Evolutionary conservation across 2,797 vertebrate genomes (phyloP).

Genomic region (Dicrostonyx torquatus): DNA sequence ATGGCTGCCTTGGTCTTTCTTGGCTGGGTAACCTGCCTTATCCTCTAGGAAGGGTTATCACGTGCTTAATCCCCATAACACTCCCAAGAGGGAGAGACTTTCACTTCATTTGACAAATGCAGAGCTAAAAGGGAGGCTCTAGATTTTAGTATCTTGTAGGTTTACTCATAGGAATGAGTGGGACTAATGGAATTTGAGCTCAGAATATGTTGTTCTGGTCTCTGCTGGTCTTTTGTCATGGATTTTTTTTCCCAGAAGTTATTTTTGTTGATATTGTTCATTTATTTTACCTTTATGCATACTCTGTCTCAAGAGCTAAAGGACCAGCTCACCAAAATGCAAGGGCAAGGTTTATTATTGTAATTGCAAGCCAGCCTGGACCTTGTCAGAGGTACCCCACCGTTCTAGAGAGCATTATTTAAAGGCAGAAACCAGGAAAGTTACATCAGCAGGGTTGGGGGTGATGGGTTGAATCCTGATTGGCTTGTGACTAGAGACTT

Average conservation of each 20-base stretch:
- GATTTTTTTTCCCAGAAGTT: neutral
- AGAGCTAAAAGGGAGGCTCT: neutral
- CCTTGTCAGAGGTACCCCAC: too few relatives aligned
- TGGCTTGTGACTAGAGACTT: too few relatives aligned
- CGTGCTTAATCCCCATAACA: neutral
- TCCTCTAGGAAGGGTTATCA: neutral
- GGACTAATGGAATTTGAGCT: constrained; percentile 22
- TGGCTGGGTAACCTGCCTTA: neutral
- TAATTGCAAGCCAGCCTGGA: too few relatives aligned
- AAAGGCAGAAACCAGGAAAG: too few relatives aligned
- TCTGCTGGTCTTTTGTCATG: neutral
- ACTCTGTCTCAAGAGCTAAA: neutral
- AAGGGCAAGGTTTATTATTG: too few relatives aligned
- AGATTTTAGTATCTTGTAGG: neutral
- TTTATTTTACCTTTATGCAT: neutral
- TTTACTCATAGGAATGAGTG: neutral
- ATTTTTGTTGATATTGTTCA: neutral
- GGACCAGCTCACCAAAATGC: neutral
- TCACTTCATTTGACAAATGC: neutral
- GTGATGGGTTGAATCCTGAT: too few relatives aligned
- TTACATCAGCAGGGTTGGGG: too few relatives aligned
- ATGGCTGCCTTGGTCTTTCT: neutral
- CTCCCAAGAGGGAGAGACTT: neutral
- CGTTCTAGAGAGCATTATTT: too few relatives aligned
- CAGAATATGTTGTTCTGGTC: neutral